These are phyloP conservation scores for Hofmannophila pseudospretella DNA, from an alignment of 2,888 invertebrate species.

Conservation along the genomic window DNA sequence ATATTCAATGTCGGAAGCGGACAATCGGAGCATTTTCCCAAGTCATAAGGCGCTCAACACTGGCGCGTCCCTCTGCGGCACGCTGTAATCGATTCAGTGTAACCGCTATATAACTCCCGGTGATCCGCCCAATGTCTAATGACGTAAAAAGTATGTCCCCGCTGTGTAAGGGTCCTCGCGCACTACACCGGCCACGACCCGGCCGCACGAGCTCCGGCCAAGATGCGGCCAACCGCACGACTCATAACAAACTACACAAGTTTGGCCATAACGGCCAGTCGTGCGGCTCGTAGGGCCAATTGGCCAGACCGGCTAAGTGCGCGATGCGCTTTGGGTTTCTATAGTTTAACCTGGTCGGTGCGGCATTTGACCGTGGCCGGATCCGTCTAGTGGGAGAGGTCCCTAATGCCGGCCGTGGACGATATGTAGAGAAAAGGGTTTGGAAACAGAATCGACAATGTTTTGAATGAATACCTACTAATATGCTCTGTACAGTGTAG, in stretches of 20 bases:
- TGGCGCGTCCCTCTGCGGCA: slow-evolving; percentile 8
- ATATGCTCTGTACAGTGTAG: no score
- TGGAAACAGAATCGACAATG: slow-evolving; percentile 21
- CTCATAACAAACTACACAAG: no score
- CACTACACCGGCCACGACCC: no score
- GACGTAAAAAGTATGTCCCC: slow-evolving; percentile 76
- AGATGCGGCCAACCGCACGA: no score
- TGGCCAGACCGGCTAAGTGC: no score
- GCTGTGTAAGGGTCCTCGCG: slow-evolving; percentile 37
- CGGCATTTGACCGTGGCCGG: no score
- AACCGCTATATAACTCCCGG: slow-evolving; percentile 46
- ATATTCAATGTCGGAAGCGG: not conserved
- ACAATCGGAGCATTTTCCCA: slow-evolving; percentile 13
- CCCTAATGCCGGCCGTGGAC: slow-evolving; percentile 48
- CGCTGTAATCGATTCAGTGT: slow-evolving; percentile 58
- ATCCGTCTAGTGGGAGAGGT: no score
- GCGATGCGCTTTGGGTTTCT: no score
- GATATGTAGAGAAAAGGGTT: slow-evolving; percentile 29
- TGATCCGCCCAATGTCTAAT: slow-evolving; percentile 67
- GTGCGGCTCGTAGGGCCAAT: no score
- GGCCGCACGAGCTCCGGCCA: no score
- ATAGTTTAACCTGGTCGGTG: no score
- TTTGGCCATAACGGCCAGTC: no score
- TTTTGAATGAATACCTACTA: not conserved
- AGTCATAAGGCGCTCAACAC: slow-evolving; percentile 19